Evolutionary conservation across 2,113 vertebrate species (phyloP), one percentile per base, ranked within the genome.

Genomic region (Halcyon malimbica): DNA sequence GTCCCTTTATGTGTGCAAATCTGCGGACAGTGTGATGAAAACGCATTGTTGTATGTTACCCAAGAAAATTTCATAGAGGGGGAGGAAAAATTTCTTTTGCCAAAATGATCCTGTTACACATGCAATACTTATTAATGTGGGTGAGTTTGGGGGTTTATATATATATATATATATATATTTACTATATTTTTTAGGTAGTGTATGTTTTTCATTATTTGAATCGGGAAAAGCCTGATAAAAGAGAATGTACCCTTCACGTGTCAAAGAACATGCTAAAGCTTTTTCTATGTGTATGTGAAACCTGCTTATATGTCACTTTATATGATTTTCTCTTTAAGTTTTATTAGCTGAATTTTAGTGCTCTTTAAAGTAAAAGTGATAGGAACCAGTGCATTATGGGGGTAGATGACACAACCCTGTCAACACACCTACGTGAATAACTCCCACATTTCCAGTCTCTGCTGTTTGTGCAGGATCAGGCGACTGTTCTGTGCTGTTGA

Each of bases 141-240:
- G 63, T 57, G 48, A 64, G 11, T 56, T 74, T 71, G 35, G 73
- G 31, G 25, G 7, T 17, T 26, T 16, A 10, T 37, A n/a, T 16
- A 50, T 50, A 48, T 29, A 24, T n/a, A n/a, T n/a, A 53, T 15
- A 53, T 53, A 50, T 50, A 48, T 29, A 24, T 21, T 35, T 29
- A 25, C 7, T 19, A 53, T 65, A 29, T 80, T 56, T 68, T 75
- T 91, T 39, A n/a, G 78, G 50, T 83, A 80, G 29, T n/a, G 31
- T 37, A 20, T 97, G 89, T 86, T 96, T 97, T 80, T 85, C 50
- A 94, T 96, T 96, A 93, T 51, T 91, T 89, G 84, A 87, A 70
- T 84, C 20, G 5, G 64, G 79, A 41, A 54, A 83, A 81, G 31
- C 35, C 84, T 90, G 96, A 94, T 95, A 87, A 93, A 96, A 94